Conservation (phyloP, 1,140 invertebrate species). For the Goniozus legneri region DNA sequence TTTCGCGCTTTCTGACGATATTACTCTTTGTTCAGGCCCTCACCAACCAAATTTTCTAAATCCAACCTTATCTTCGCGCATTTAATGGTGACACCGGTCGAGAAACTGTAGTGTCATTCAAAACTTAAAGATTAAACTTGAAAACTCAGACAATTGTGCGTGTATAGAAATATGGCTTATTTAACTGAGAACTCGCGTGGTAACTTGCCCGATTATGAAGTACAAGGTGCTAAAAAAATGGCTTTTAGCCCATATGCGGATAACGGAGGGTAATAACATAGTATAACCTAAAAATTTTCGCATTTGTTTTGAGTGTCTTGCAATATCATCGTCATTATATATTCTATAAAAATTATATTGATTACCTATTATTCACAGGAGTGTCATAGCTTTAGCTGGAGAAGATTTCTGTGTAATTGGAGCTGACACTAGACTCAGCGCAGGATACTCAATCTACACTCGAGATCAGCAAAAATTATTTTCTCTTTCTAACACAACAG, state of each 20-base stretch:
- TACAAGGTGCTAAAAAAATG: conserved; percentile 59
- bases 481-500: conserved; percentile 72
- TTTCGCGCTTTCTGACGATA: too few species aligned
- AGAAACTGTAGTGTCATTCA: too few species aligned
- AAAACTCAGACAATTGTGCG: too few species aligned
- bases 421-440: conserved; percentile 90
- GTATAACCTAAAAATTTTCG: conserved; percentile 19
- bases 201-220: conserved; percentile 65
- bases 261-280: conserved; percentile 66
- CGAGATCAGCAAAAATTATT: conserved; percentile 85
- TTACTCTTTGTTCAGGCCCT: too few species aligned
- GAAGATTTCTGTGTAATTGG: conserved; percentile 64
- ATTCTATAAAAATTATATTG: conserved; percentile 4
- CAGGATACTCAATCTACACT: conserved; percentile 86
- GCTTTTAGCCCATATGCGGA: conserved; percentile 72
- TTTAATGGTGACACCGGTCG: too few species aligned
- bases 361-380: conserved; percentile 55
- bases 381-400: conserved; percentile 89
- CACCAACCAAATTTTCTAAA: too few species aligned
- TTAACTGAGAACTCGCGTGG: conserved; percentile 17
- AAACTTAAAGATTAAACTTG: too few species aligned
- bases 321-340: not conserved
- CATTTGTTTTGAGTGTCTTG: conserved; percentile 8
- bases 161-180: conserved; percentile 36
- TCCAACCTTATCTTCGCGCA: too few species aligned